Base-by-base conservation (phyloP, 2,113 vertebrate genomes). In the Promerops cafer region DNA sequence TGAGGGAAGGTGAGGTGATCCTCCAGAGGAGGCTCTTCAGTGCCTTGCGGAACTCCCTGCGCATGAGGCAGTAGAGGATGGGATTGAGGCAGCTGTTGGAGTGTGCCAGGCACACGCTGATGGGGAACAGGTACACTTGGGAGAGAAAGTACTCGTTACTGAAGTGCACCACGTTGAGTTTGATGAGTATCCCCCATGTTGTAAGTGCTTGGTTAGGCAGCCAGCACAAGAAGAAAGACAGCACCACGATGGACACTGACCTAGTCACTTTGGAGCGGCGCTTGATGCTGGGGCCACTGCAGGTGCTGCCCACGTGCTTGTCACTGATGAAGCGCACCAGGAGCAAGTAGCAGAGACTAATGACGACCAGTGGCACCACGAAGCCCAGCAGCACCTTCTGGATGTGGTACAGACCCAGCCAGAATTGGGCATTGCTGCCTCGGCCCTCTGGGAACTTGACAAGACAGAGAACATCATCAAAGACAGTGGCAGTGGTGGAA, bases 1-100 rank as follows among this genome's bases (percentile, higher is more conserved):
- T 98, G 68, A 98, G 93, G 2, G 98, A 98, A 8, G 99, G 99
- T 1, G 98, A 99, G 1, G 99, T 97, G 81, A 99, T 98, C 77
- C 98, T 97, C 98, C 99, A 98, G 87, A 99, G 98, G 39, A 99
- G 98, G 70, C 94, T 99, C 83, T 98, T 99, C 92, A 99, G 97
- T 15, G 99, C 98, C 78, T 99, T 99, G 69, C 99, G 98, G 92
- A 99, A 99, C 97, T 99, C 99, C 28, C 98, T 98, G 96, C 99
- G 98, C 98, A 99, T 99, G 31, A 99, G 98, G 83, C 99, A 99
- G 96, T 99, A 99, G 66, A 99, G 98, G 68, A 99, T 96, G 16
- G 99, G 99, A 89, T 99, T 99, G 78, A 99, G 98, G 94, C 99
- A 99, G 98, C 99, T 99, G 98, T 99, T 99, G 95, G 98, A 99